Evolutionary conservation across 2,113 vertebrate species (phyloP), one percentile per base, ranked within the genome.

Genomic region (Oryzias melastigma): DNA sequence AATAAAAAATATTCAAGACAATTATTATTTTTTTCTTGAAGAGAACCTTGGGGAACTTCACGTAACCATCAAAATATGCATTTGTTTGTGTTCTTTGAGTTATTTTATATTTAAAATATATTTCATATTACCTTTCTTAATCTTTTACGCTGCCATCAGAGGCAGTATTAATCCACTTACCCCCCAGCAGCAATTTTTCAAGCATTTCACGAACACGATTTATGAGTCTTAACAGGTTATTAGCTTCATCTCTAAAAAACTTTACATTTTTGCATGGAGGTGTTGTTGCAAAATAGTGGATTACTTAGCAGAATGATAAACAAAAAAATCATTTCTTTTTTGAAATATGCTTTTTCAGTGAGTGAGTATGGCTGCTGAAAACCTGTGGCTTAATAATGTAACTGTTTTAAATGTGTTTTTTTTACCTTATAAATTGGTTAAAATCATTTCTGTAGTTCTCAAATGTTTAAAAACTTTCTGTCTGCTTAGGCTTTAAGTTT

Each of bases 171-270:
- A 86, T 82, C 82, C 80, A 68, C 65, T 46, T 45, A 48, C 56
- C 68, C 55, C 69, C 47, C 1, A 69, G 76, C 83, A 84, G 71
- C 71, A 55, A 85, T 84, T 83, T 64, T 66, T 85, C 84, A 86
- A 85, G 83, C 65, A 67, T 79, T 77, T 68, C 55, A 65, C 63
- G 5, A 27, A 73, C 71, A 80, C 81, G 75, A 81, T 72, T 83
- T 58, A 85, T 78, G 73, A 57, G 78, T 86, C 73, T 81, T 85
- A 84, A 84, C 49, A 49, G 20, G 62, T 81, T 87, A 83, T 86
- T 80, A 78, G 73, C 58, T 87, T 86, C 65, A 75, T 73, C 75
- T 73, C 74, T 80, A 83, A 82, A 87, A 78, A 73, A 69, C 69
- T 59, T 83, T 78, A 78, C 49, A 67, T 82, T 84, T n/a, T 76